Percentiles rank a stretch among this genome's conserved stretches.
These are phyloP conservation scores for Neodiprion lecontei DNA, from an alignment of 1,140 invertebrate genomes.

Conservation along the genomic window DNA sequence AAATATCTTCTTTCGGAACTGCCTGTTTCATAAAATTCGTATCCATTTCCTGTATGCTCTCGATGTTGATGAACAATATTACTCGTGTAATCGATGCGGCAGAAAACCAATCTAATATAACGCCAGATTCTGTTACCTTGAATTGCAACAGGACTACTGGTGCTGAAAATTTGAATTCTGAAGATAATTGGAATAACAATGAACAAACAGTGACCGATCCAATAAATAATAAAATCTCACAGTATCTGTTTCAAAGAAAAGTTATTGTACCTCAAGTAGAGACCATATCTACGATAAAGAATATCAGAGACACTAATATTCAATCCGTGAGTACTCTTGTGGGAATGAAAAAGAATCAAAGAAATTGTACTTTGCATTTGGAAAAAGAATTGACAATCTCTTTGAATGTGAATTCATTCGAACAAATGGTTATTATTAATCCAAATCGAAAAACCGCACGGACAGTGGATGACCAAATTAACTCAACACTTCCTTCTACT, in stretches of 20 bases:
- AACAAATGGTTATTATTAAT: not conserved
- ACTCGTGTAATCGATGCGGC: conserved; percentile 2
- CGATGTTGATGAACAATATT: not conserved
- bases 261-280: not conserved
- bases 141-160: not conserved
- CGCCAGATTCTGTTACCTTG: not conserved
- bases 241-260: not conserved
- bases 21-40: conserved; percentile 2
- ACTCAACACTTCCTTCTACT: not conserved
- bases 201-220: not conserved
- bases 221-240: not conserved
- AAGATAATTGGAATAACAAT: conserved; percentile 8
- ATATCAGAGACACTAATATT: not conserved
- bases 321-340: not conserved
- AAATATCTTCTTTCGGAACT: not conserved
- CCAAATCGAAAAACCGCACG: not conserved
- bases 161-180: conserved; percentile 3
- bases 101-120: conserved; percentile 1
- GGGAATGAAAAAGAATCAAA: not conserved
- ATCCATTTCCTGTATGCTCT: not conserved
- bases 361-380: conserved; percentile 1
- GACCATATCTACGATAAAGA: not conserved
- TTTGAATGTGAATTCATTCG: conserved; percentile 1
- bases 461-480: not conserved
- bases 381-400: not conserved